These are phyloP conservation scores for Lapara coniferarum DNA, from an alignment of 2,888 invertebrate species.

Conservation along the genomic window DNA sequence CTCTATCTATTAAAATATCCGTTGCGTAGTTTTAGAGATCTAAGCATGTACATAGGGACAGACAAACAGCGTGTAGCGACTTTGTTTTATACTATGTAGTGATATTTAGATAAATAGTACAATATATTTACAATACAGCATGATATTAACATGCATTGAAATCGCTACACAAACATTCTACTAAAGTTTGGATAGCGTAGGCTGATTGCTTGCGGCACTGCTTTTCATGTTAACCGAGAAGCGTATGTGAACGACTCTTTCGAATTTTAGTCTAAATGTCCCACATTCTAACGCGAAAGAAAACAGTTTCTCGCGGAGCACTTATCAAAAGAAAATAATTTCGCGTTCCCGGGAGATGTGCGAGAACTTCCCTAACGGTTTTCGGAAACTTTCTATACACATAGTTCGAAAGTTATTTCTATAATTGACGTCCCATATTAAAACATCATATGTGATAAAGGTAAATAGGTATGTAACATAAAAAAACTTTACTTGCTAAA, in stretches of 20 bases:
- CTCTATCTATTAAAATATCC: no score
- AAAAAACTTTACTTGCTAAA: neutral
- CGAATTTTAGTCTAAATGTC: slow-evolving; percentile 16
- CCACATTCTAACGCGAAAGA: slow-evolving; percentile 6
- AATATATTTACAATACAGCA: neutral
- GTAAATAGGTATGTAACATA: neutral
- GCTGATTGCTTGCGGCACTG: neutral
- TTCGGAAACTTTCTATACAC: slow-evolving; percentile 8
- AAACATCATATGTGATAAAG: no score
- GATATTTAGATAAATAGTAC: neutral
- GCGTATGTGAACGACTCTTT: slow-evolving; percentile 9
- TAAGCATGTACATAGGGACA: no score
- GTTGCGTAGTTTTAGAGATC: no score
- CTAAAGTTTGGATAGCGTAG: slow-evolving; percentile 3
- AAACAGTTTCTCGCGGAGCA: slow-evolving; percentile 1
- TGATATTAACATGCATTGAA: neutral
- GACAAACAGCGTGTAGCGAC: no score
- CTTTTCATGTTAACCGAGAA: slow-evolving; percentile 14
- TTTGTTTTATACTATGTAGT: no score
- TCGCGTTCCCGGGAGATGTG: neutral
- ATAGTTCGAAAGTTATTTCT: neutral
- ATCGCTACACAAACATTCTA: neutral
- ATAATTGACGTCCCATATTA: no score
- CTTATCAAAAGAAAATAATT: slow-evolving; percentile 19
- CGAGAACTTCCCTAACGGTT: neutral